A percentile compares a stretch with the other conserved stretches of the same genome.
phyloP scores from a whole-genome alignment of 2,113 vertebrate genomes.

The Mesembrinibis cayennensis region DNA sequence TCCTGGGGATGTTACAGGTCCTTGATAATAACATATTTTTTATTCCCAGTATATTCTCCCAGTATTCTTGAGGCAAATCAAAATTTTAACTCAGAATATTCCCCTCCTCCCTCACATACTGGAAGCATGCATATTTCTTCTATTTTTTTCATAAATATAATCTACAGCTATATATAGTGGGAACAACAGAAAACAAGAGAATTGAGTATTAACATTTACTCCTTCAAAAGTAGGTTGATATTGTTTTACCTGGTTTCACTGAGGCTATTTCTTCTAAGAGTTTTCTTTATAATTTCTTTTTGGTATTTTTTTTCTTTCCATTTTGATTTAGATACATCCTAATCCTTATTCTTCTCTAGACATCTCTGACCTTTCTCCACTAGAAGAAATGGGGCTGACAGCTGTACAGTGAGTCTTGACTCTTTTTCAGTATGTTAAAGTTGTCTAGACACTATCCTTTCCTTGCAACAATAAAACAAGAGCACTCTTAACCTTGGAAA shows the following conservation, averaged over 20 bases:
- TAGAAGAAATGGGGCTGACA: not conserved
- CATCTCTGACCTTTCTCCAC: not conserved
- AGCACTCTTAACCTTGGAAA: not conserved
- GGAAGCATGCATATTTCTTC: not conserved
- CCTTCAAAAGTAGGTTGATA: not conserved
- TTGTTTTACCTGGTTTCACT: not conserved
- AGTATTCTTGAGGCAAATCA: not conserved
- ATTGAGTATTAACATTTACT: not conserved
- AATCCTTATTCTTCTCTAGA: not conserved
- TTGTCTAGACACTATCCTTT: not conserved
- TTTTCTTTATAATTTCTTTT: not conserved
- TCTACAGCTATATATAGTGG: not conserved
- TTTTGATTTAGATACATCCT: not conserved
- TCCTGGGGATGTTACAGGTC: not conserved
- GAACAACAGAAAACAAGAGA: not conserved
- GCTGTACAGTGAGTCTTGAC: not conserved
- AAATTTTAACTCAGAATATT: not conserved
- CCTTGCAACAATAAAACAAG: not conserved
- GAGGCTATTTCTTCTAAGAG: not conserved
- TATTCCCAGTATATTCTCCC: not conserved
- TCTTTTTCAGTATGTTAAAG: not conserved
- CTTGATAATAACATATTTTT: not conserved
- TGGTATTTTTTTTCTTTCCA: not conserved
- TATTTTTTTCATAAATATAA: not conserved
- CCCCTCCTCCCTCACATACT: accelerated